phyloP scores from a whole-genome alignment of 2,797 vertebrate species.

The Hemibagrus guttatus region DNA sequence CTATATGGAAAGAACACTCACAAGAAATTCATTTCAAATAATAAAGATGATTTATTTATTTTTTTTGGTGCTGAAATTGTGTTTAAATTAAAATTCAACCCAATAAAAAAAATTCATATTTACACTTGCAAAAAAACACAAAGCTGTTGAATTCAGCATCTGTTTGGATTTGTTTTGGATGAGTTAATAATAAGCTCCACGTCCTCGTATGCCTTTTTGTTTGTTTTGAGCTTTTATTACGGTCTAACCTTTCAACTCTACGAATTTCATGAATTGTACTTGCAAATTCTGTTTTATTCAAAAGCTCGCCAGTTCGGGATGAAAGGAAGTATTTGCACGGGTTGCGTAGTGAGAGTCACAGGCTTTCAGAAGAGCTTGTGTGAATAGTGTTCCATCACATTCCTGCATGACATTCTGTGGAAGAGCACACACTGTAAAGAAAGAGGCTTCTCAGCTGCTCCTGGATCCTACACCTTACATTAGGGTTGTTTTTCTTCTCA shows the following conservation, averaged over 20 bases:
- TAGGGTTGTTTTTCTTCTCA: background rate
- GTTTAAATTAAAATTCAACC: background rate
- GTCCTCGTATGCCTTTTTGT: constrained; percentile 5
- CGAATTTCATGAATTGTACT: constrained; percentile 41
- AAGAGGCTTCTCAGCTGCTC: constrained; percentile 21
- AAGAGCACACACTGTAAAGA: constrained; percentile 24
- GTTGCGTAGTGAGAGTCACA: constrained; percentile 30
- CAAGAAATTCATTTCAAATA: background rate
- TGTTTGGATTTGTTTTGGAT: constrained; percentile 19
- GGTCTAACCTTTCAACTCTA: constrained; percentile 36
- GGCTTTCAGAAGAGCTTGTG: constrained; percentile 28
- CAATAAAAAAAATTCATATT: background rate
- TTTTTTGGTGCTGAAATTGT: background rate
- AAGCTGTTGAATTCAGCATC: background rate
- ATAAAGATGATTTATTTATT: background rate
- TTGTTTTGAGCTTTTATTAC: constrained; percentile 31
- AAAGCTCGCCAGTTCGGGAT: constrained; percentile 28
- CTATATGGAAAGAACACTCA: background rate
- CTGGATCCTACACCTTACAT: background rate
- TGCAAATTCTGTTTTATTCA: constrained; percentile 33
- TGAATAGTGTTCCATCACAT: constrained; percentile 23
- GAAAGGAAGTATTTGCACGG: constrained; percentile 31
- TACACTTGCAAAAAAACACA: background rate
- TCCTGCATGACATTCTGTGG: constrained; percentile 28
- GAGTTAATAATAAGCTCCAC: constrained; percentile 14